Base-by-base conservation (phyloP, 2,113 vertebrate genomes). In the Triplophysa dalaica region DNA sequence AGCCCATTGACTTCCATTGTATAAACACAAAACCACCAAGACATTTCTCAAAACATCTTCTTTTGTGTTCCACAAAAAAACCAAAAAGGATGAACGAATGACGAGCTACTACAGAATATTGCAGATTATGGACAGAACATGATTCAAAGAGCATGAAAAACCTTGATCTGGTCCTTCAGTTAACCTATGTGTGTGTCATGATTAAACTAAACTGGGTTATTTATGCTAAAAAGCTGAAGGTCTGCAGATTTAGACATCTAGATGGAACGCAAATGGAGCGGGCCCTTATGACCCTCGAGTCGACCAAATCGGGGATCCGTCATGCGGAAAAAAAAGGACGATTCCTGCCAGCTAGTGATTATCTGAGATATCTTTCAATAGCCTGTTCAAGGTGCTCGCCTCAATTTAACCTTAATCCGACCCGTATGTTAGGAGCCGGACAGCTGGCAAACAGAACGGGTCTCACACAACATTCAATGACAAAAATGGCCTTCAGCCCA, bases 391-490 rank as follows among this genome's bases (percentile, higher is more conserved):
- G 14, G 70, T 60, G 70, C 38, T 73, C 3, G 19, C 14, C 12
- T 16, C 52, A 73, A 41, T 58, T 58, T 38, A 22, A 41, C 29
- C n/a, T 22, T 60, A 73, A 73, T 73, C 19, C 9, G 33, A 73
- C 12, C 29, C 54, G 22, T 21, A 60, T 73, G 52, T 73, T 22
- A n/a, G 48, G 17, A 70, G 68, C 29, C 14, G 21, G 21, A 68
- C 66, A 41, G 52, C 29, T 58, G 29, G 12, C 17, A 14, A 41
- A 16, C 29, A 73, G 26, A 72, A 45, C 8, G 5, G 9, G 19
- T 13, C 17, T 56, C 68, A 7, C n/a, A 24, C 48, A 14, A 41
- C 29, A 21, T 58, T 58, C n/a, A 58, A 5, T 52, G 54, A 29
- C 16, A 45, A 52, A 16, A 19, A 52, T 29, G 48, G 45, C 45